These are phyloP conservation scores for Cremastobaeus sp. DNA, from an alignment of 2,888 invertebrate species.

Conservation along the genomic window DNA sequence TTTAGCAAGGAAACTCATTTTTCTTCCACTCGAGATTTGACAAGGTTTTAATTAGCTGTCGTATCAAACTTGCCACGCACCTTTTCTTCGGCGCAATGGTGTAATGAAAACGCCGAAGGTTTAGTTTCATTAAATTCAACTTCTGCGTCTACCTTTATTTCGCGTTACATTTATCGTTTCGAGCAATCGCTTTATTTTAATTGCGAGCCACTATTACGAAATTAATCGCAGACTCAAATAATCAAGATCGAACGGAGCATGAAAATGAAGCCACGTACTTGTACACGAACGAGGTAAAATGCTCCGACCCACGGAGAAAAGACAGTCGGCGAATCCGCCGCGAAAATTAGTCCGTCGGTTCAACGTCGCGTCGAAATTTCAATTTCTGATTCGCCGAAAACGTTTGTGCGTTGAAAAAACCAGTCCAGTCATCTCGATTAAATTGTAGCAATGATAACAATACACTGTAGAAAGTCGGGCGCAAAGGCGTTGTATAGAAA, in stretches of 20 bases:
- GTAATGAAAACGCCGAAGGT: slow-evolving; percentile 32
- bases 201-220: slow-evolving; percentile 35
- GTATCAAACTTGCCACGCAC: slow-evolving; percentile 51
- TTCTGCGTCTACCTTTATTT: slow-evolving; percentile 38
- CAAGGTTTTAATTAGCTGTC: slow-evolving; percentile 53
- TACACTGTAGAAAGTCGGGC: too few relatives aligned
- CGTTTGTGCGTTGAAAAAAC: too few relatives aligned
- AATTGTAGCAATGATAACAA: too few relatives aligned
- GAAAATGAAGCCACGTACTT: too few relatives aligned
- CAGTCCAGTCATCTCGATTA: too few relatives aligned
- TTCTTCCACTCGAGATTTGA: slow-evolving; percentile 37
- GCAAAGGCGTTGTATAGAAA: too few relatives aligned
- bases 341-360: too few relatives aligned
- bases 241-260: slow-evolving; percentile 14
- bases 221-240: slow-evolving; percentile 29
- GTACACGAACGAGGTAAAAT: too few relatives aligned
- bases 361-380: too few relatives aligned
- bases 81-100: slow-evolving; percentile 35
- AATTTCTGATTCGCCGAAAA: too few relatives aligned
- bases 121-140: slow-evolving; percentile 44
- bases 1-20: slow-evolving; percentile 38
- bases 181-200: slow-evolving; percentile 28
- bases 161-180: slow-evolving; percentile 34
- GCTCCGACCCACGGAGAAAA: too few relatives aligned
- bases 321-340: too few relatives aligned